These are phyloP conservation scores for Eumaeus atala DNA, from an alignment of 1,140 invertebrate genomes.

Conservation along the genomic window DNA sequence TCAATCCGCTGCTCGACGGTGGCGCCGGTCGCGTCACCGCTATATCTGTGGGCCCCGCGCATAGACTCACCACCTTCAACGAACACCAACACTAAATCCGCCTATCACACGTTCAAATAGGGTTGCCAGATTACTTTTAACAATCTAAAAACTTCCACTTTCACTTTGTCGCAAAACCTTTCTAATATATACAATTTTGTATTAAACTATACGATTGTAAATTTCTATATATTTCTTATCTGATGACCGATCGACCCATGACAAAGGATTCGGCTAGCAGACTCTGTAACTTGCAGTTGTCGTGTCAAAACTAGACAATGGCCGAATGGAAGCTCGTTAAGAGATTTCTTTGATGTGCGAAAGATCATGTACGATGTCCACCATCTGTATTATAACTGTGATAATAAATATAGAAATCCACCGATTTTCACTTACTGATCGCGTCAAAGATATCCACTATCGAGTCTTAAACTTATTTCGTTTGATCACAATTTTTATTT, in stretches of 20 bases:
- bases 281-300: not conserved
- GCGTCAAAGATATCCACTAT: constrained; percentile 61
- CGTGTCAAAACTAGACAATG: constrained; percentile 16
- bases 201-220: constrained; percentile 1
- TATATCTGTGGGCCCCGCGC: constrained; percentile 62
- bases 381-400: constrained; percentile 69
- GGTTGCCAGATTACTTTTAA: constrained; percentile 8
- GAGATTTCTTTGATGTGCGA: constrained; percentile 66
- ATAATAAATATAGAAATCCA: constrained; percentile 72
- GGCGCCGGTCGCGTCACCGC: constrained; percentile 62
- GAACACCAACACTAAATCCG: constrained; percentile 29
- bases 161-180: too few relatives aligned
- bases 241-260: constrained; percentile 25
- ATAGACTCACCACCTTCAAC: constrained; percentile 46
- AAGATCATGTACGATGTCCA: constrained; percentile 48
- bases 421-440: constrained; percentile 49
- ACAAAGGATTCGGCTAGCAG: constrained; percentile 20
- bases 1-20: constrained; percentile 68
- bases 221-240: constrained; percentile 7
- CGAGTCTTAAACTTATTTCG: constrained; percentile 46
- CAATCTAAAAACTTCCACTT: not conserved
- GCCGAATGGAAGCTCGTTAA: constrained; percentile 40
- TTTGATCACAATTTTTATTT: constrained; percentile 67
- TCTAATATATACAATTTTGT: not conserved
- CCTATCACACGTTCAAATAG: constrained; percentile 5